These are phyloP conservation scores for Ramphastos sulfuratus DNA, from an alignment of 2,113 vertebrate genomes.

Conservation along the genomic window DNA sequence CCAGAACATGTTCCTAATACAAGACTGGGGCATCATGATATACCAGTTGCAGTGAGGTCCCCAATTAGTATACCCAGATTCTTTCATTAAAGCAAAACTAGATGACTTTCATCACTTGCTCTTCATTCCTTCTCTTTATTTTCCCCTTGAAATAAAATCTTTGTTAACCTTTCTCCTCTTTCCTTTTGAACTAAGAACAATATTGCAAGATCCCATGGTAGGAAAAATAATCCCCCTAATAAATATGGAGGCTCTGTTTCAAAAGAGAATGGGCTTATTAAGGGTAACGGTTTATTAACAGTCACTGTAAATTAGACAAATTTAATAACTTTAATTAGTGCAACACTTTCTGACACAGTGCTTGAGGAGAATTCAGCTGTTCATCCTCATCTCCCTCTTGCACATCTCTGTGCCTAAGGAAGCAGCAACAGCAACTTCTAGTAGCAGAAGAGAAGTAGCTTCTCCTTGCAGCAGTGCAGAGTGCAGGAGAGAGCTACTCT, in stretches of 20 bases:
- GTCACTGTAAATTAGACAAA: constrained; percentile 19
- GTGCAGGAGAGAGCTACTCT: neutral
- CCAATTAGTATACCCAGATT: neutral
- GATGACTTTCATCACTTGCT: neutral
- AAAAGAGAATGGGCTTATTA: constrained; percentile 35
- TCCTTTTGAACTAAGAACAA: constrained; percentile 15
- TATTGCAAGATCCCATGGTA: neutral
- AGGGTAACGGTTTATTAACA: constrained; percentile 58
- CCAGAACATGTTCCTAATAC: neutral
- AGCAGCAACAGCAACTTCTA: neutral
- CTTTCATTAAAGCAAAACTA: neutral
- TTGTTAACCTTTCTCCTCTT: constrained; percentile 4
- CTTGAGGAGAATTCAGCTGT: constrained; percentile 6
- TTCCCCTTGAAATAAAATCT: neutral
- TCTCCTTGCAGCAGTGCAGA: neutral
- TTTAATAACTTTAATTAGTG: constrained; percentile 64
- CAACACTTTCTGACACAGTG: constrained; percentile 29
- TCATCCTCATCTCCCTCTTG: neutral
- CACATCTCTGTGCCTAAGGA: neutral
- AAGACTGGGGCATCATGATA: neutral
- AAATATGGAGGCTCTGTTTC: constrained; percentile 24
- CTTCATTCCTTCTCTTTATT: neutral
- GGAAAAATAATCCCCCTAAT: constrained; percentile 28
- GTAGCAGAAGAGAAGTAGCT: neutral
- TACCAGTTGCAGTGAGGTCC: neutral